Evolutionary conservation across 2,113 vertebrate genomes (phyloP).

Genomic region (Psilopsiagon aymara): DNA sequence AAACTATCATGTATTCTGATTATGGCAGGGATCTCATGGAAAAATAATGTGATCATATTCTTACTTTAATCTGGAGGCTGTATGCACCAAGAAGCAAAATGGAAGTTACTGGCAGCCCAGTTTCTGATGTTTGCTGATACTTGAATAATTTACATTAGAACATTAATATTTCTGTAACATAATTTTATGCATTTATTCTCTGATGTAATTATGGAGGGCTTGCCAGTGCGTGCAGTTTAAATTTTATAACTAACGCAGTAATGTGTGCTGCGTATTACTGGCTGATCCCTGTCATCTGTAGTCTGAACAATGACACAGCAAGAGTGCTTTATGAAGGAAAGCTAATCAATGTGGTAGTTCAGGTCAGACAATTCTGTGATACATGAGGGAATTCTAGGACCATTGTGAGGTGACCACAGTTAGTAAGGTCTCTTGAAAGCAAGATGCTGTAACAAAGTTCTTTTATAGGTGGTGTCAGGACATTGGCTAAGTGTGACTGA

Average conservation of each 20-base stretch:
- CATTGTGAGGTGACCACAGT: neutral
- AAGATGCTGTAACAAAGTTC: neutral
- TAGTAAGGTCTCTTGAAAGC: conserved; percentile 1
- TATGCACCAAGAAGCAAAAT: neutral
- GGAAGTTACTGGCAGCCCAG: neutral
- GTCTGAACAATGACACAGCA: conserved; percentile 10
- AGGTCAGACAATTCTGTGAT: neutral
- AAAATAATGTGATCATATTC: neutral
- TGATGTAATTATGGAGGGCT: neutral
- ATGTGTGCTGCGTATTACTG: neutral
- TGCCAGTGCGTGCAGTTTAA: neutral
- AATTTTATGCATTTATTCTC: neutral
- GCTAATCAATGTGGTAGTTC: neutral
- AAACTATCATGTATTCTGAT: neutral
- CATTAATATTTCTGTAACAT: neutral
- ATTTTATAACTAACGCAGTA: neutral
- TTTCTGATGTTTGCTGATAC: neutral
- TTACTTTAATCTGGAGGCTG: neutral
- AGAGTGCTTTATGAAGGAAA: neutral
- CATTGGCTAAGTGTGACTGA: neutral
- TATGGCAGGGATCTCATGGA: neutral
- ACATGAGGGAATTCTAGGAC: neutral
- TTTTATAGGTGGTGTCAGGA: neutral
- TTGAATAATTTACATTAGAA: neutral
- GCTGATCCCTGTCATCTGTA: neutral